A percentile compares a stretch with the other conserved stretches of the same genome.
These are phyloP conservation scores for Nycticorax nycticorax DNA, from an alignment of 2,113 vertebrate genomes.

Conservation along the genomic window DNA sequence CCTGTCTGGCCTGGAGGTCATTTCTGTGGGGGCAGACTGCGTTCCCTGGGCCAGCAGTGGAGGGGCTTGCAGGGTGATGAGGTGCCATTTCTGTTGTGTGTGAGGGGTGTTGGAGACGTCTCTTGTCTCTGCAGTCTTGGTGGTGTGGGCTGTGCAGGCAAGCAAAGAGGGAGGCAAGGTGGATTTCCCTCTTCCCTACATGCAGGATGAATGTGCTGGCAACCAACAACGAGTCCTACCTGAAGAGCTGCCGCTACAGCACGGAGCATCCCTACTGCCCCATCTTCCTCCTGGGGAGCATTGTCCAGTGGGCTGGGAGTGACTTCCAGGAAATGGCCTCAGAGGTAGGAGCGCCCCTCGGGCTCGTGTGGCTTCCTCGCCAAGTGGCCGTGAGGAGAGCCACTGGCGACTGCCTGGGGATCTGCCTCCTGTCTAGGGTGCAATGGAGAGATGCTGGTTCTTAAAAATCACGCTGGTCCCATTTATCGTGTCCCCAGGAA, in stretches of 20 bases:
- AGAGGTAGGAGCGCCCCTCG: slow-evolving; percentile 71
- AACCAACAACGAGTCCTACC: slow-evolving; percentile 74
- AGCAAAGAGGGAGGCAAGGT: neutral
- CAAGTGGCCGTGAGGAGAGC: neutral
- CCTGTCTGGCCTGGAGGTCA: neutral
- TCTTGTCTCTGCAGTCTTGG: neutral
- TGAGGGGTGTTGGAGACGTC: neutral
- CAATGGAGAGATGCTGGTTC: neutral
- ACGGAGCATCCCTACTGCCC: slow-evolving; percentile 86
- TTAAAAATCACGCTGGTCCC: neutral
- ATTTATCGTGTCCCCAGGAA: neutral
- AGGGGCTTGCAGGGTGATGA: neutral
- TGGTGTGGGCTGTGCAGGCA: neutral
- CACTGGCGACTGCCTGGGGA: neutral
- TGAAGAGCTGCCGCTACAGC: slow-evolving; percentile 86
- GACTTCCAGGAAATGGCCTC: slow-evolving; percentile 86
- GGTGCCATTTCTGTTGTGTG: neutral
- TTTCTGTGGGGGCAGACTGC: neutral
- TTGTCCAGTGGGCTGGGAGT: slow-evolving; percentile 81
- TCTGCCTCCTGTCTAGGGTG: neutral
- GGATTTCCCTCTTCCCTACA: neutral
- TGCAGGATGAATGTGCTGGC: slow-evolving; percentile 87
- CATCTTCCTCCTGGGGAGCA: slow-evolving; percentile 86
- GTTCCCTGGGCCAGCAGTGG: neutral
- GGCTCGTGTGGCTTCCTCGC: rapidly evolving